Conservation (phyloP, 1,140 invertebrate genomes). For the Bombus ignitus region DNA sequence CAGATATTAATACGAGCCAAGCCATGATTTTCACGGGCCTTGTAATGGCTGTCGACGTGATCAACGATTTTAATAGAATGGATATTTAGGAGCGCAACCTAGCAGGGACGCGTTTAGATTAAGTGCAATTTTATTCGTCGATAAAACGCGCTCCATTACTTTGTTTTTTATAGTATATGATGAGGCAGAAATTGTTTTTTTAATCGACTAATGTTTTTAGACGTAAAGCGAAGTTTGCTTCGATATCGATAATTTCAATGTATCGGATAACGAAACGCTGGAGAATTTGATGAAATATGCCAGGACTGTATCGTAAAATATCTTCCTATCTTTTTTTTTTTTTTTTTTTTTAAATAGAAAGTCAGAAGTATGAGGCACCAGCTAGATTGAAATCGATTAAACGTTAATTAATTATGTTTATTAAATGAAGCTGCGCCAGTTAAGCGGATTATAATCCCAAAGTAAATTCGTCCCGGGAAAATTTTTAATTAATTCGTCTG, state of each 20-base stretch:
- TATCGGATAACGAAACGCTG: too few species aligned
- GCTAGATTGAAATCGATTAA: background rate
- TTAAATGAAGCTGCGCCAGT: background rate
- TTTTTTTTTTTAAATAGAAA: too few species aligned
- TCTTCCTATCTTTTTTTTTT: background rate
- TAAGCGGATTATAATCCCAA: background rate
- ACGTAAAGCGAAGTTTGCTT: background rate
- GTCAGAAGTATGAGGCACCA: too few species aligned
- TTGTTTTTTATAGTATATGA: background rate
- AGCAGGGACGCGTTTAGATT: background rate
- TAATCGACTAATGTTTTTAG: background rate
- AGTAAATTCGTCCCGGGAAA: background rate
- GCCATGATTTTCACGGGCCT: background rate
- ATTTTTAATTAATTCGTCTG: constrained; percentile 35
- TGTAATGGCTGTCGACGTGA: background rate
- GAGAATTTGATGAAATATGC: too few species aligned
- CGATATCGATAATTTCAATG: too few species aligned
- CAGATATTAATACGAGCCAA: constrained; percentile 37
- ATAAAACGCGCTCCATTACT: background rate
- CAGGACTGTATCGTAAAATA: background rate
- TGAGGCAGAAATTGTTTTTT: background rate
- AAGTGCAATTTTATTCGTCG: background rate
- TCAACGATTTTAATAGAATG: constrained; percentile 1
- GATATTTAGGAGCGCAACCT: background rate
- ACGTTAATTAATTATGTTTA: constrained; percentile 39